These are phyloP conservation scores for Stegodyphus mimosarum DNA, from an alignment of 1,140 invertebrate genomes.

Conservation along the genomic window DNA sequence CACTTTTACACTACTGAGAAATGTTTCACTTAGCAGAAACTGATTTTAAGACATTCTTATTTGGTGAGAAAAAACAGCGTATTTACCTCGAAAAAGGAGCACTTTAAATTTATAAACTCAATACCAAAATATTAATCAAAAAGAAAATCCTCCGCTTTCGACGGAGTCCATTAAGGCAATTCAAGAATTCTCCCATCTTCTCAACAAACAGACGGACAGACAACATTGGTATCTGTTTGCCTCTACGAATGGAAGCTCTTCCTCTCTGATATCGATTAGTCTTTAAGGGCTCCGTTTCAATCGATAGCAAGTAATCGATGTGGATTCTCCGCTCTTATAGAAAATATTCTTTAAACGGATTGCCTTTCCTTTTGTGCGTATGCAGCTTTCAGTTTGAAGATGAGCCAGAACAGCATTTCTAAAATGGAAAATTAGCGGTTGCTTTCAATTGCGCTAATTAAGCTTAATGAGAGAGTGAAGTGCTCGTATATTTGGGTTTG, in stretches of 20 bases:
- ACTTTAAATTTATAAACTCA: too few relatives aligned
- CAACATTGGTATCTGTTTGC: slow-evolving; percentile 54
- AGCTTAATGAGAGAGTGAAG: slow-evolving; percentile 21
- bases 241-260: slow-evolving; percentile 14
- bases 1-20: too few relatives aligned
- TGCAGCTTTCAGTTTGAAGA: too few relatives aligned
- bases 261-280: slow-evolving; percentile 45
- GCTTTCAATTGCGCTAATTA: slow-evolving; percentile 47
- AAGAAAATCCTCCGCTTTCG: slow-evolving; percentile 17
- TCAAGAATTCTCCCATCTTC: not conserved
- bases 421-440: slow-evolving; percentile 34
- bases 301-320: slow-evolving; percentile 57
- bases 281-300: slow-evolving; percentile 57
- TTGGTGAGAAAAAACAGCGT: too few relatives aligned
- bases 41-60: too few relatives aligned
- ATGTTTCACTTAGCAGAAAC: too few relatives aligned
- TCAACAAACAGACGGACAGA: slow-evolving; percentile 39
- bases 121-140: too few relatives aligned
- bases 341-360: slow-evolving; percentile 46
- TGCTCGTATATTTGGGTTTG: slow-evolving; percentile 3
- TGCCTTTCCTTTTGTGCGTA: not conserved
- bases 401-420: slow-evolving; percentile 36
- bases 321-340: slow-evolving; percentile 25
- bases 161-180: slow-evolving; percentile 51
- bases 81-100: too few relatives aligned